Evolutionary conservation across 1,140 invertebrate species (phyloP).

Genomic region (Monochamus saltuarius): DNA sequence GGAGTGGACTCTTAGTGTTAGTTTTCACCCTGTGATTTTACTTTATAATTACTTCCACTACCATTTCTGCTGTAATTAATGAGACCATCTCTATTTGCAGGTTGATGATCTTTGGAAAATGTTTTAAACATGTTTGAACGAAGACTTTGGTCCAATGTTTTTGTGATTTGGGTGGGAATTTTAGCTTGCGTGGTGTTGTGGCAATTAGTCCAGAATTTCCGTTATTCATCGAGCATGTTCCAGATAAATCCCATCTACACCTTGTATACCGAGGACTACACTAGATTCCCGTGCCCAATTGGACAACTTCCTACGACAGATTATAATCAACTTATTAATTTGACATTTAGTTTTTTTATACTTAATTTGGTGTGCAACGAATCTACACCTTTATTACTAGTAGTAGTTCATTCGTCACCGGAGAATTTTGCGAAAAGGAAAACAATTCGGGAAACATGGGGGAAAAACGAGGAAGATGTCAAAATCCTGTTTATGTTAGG

Average conservation of each 20-base stretch:
- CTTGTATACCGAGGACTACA: not conserved
- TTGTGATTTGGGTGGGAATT: constrained; percentile 3
- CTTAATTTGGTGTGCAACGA: constrained; percentile 43
- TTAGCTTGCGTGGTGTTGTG: constrained; percentile 7
- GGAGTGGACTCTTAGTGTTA: too few relatives aligned
- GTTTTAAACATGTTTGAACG: constrained; percentile 11
- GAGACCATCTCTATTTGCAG: too few relatives aligned
- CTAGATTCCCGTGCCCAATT: constrained; percentile 9
- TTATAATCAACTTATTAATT: constrained; percentile 43
- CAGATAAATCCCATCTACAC: constrained; percentile 2
- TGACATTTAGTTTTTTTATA: constrained; percentile 42
- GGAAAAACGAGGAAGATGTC: constrained; percentile 48
- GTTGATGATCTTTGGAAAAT: constrained; percentile 13
- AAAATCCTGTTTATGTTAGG: constrained; percentile 72
- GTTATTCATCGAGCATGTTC: not conserved
- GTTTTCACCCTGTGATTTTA: too few relatives aligned
- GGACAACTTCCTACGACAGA: constrained; percentile 35
- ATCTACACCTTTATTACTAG: constrained; percentile 55
- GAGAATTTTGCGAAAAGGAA: constrained; percentile 61
- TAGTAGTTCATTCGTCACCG: constrained; percentile 70
- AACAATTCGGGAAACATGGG: constrained; percentile 71
- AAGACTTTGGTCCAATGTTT: constrained; percentile 10
- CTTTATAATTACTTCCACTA: too few relatives aligned
- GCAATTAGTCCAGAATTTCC: constrained; percentile 4
- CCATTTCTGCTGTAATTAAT: too few relatives aligned